A percentile compares a stretch with the other conserved stretches of the same genome.
Conservation (phyloP, 2,797 vertebrate genomes). For the Gephyroberyx darwinii region DNA sequence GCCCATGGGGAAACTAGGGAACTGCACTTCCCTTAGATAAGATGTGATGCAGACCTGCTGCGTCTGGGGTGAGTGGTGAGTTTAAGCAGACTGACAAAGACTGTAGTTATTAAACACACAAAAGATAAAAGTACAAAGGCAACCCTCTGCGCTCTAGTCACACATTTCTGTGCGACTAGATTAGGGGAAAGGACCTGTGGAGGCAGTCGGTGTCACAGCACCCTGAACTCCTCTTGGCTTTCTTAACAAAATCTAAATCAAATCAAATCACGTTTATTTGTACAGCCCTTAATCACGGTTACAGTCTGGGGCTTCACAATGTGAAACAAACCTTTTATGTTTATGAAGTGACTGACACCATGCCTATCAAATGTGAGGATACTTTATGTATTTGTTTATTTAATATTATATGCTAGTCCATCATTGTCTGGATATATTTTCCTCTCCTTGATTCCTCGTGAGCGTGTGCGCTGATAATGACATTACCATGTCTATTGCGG, state of each 20-base stretch:
- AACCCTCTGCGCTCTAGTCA: background rate
- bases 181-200: background rate
- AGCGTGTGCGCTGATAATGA: conserved; percentile 64
- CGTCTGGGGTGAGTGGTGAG: background rate
- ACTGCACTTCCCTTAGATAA: background rate
- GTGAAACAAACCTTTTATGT: too few relatives aligned
- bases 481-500: conserved; percentile 69
- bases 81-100: background rate
- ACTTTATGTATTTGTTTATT: conserved; percentile 4
- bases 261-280: background rate
- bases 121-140: background rate
- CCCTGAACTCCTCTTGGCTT: background rate
- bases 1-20: background rate
- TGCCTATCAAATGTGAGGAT: conserved; percentile 18
- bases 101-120: background rate
- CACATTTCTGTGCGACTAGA: too few relatives aligned
- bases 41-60: conserved; percentile 13
- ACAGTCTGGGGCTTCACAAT: too few relatives aligned
- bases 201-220: background rate
- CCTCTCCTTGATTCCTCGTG: conserved; percentile 34
- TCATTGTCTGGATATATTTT: conserved; percentile 41
- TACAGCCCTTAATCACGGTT: too few relatives aligned
- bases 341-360: conserved; percentile 23
- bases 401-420: background rate
- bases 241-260: background rate